phyloP scores from a whole-genome alignment of 2,113 vertebrate species.

The Noctilio leporinus region DNA sequence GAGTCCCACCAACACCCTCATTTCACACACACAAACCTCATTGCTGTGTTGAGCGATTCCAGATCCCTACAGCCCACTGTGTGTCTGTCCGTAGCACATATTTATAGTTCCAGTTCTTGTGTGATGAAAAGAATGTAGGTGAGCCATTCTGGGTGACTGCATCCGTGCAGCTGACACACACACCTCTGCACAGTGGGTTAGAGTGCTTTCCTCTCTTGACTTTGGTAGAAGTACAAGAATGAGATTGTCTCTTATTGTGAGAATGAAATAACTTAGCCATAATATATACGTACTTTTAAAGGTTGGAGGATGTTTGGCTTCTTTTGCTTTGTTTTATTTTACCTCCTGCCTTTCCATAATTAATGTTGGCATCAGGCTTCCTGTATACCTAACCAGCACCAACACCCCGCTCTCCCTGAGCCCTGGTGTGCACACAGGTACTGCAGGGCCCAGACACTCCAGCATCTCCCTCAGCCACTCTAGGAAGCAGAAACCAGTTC shows the following conservation, averaged over 20 bases:
- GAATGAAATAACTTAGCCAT: neutral
- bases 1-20: neutral
- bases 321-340: neutral
- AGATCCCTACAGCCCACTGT: neutral
- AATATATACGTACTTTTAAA: neutral
- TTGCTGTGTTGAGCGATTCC: rapidly evolving
- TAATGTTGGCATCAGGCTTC: neutral
- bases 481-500: neutral
- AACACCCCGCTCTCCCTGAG: too few relatives aligned
- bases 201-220: neutral
- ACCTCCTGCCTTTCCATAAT: neutral
- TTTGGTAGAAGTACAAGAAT: neutral
- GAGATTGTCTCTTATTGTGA: neutral
- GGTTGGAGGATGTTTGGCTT: neutral
- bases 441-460: too few relatives aligned
- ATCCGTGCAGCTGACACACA: neutral
- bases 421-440: neutral
- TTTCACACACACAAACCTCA: neutral
- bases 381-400: rapidly evolving
- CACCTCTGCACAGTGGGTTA: neutral
- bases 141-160: neutral
- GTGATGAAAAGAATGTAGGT: neutral
- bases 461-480: neutral
- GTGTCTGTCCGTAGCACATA: neutral
- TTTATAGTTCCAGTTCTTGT: neutral